A percentile compares a stretch with the other conserved stretches of the same genome.
These are phyloP conservation scores for Coptodon rendalli DNA, from an alignment of 2,113 vertebrate genomes.

Conservation along the genomic window DNA sequence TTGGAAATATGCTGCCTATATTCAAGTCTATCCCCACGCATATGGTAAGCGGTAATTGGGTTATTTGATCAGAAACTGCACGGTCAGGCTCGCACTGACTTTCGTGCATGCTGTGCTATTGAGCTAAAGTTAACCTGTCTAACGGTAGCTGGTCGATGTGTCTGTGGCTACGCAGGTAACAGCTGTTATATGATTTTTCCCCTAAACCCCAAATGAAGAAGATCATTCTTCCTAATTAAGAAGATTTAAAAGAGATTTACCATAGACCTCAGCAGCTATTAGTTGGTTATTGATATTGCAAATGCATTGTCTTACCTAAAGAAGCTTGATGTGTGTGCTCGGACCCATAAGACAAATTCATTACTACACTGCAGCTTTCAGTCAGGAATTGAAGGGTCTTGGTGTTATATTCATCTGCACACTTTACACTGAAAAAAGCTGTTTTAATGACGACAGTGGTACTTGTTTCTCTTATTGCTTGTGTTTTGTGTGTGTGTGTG, in stretches of 20 bases:
- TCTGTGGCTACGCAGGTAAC: not conserved
- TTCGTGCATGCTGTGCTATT: not conserved
- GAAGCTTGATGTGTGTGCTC: not conserved
- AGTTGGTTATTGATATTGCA: not conserved
- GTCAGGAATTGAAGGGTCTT: not conserved
- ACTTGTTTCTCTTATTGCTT: not conserved
- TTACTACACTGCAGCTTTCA: not conserved
- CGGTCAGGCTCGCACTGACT: not conserved
- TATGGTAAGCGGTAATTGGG: slow-evolving; percentile 60
- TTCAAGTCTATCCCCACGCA: slow-evolving; percentile 74
- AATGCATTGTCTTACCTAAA: not conserved
- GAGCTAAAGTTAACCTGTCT: not conserved
- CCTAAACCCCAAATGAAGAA: not conserved
- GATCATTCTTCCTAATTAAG: not conserved
- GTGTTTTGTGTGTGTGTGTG: not conserved
- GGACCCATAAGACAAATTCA: not conserved
- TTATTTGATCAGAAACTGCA: not conserved
- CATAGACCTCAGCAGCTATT: not conserved
- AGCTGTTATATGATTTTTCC: not conserved
- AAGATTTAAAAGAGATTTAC: not conserved
- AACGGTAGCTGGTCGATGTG: not conserved
- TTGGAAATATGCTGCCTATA: slow-evolving; percentile 60
- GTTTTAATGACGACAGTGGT: not conserved
- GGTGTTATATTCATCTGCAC: not conserved
- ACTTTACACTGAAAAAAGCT: not conserved